Evolutionary conservation across 1,140 invertebrate genomes (phyloP).

Genomic region (Thaumatotibia leucotreta): DNA sequence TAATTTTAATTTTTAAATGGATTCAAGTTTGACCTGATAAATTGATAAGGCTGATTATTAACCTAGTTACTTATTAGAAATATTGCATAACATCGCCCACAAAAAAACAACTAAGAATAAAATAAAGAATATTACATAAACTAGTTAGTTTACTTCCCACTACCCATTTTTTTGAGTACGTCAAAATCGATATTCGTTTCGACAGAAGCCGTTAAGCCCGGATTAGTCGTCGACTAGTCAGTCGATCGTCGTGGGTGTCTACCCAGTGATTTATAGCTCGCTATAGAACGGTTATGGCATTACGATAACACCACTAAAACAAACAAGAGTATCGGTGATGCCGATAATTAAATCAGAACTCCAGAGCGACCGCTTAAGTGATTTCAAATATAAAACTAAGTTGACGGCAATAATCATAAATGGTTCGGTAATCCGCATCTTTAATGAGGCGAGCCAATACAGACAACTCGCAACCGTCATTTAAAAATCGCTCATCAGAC

Average conservation of each 20-base stretch:
- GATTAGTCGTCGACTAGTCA: conserved; percentile 41
- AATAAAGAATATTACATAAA: background rate
- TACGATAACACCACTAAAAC: conserved; percentile 34
- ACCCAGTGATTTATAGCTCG: conserved; percentile 44
- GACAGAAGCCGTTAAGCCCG: conserved; percentile 45
- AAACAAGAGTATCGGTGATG: conserved; percentile 17
- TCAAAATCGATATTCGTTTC: conserved; percentile 36
- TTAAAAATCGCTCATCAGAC: background rate
- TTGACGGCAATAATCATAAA: background rate
- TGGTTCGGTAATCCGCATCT: background rate
- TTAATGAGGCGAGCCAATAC: background rate
- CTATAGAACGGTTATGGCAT: conserved; percentile 34
- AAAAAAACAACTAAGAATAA: background rate
- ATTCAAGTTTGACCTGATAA: conserved; percentile 23
- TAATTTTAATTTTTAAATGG: no score
- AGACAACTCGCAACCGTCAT: background rate
- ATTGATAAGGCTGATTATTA: background rate
- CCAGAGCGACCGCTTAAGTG: background rate
- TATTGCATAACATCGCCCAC: background rate
- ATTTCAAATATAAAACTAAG: background rate
- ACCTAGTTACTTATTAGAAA: no score
- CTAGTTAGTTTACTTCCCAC: conserved; percentile 13
- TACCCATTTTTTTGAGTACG: conserved; percentile 22
- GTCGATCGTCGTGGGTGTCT: conserved; percentile 53
- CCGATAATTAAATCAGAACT: conserved; percentile 20